Conservation (phyloP, 2,113 vertebrate species). For the Bubo blakistoni region DNA sequence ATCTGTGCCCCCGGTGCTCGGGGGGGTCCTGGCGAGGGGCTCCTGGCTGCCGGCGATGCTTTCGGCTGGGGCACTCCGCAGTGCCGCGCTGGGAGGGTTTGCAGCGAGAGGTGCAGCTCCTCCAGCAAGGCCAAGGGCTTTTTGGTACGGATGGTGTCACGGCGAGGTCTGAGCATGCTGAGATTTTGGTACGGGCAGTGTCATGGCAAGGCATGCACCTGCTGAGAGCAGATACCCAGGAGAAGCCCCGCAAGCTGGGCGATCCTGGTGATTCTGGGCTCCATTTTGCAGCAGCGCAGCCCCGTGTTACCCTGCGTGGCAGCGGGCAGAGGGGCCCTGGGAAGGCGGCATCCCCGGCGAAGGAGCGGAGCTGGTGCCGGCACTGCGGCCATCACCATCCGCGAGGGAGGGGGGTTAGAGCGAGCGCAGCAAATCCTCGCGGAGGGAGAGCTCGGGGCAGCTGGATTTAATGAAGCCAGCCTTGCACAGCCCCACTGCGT, state of each 20-base stretch:
- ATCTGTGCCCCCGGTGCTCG: background rate
- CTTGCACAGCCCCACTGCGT: background rate
- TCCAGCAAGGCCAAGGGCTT: background rate
- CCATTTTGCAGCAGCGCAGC: background rate
- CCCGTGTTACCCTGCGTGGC: rapidly evolving
- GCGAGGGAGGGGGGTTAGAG: background rate
- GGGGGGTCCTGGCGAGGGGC: background rate
- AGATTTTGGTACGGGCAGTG: background rate
- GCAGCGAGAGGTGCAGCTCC: background rate
- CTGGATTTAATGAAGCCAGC: background rate
- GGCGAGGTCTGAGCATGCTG: too few species aligned
- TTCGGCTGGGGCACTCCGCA: background rate
- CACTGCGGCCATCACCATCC: too few species aligned
- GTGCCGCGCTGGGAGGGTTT: background rate
- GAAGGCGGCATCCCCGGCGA: background rate
- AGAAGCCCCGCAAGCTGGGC: rapidly evolving
- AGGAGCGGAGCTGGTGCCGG: background rate
- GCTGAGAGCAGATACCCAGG: background rate
- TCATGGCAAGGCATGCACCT: rapidly evolving
- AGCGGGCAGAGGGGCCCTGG: background rate
- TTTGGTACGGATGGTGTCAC: background rate
- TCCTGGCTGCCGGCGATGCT: rapidly evolving
- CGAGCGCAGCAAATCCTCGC: background rate
- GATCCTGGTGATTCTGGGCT: too few species aligned
- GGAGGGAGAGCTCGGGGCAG: background rate